Percentiles rank a stretch among this genome's conserved stretches.
Conservation (phyloP, 2,888 invertebrate genomes). For the Villa cingulata region DNA sequence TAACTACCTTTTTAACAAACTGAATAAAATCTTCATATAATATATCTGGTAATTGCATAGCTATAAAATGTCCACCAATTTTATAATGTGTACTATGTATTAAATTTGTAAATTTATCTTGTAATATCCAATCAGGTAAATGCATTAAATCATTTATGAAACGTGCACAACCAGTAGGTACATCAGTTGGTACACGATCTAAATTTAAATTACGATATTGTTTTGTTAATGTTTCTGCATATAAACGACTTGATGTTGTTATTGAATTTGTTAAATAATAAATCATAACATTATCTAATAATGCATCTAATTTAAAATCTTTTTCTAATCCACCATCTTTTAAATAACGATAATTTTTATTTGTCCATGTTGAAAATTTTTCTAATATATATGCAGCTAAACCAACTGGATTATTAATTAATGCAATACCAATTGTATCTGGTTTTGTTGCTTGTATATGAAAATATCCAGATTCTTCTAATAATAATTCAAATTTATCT, state of each 20-base stretch:
- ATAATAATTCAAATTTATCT: conserved; percentile 9
- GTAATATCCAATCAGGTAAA: conserved; percentile 19
- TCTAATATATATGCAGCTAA: conserved; percentile 71
- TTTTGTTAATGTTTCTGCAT: conserved; percentile 46
- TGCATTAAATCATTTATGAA: conserved; percentile 26
- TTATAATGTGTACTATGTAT: conserved; percentile 23
- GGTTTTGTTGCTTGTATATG: conserved; percentile 73
- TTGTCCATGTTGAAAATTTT: conserved; percentile 68
- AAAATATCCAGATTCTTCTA: conserved; percentile 40
- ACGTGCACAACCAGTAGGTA: conserved; percentile 27
- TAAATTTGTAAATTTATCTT: conserved; percentile 25
- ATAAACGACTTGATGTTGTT: conserved; percentile 60
- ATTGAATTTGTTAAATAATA: conserved; percentile 67
- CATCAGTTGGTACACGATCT: conserved; percentile 24
- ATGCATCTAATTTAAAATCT: conserved; percentile 51
- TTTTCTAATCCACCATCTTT: conserved; percentile 52
- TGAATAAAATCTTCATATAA: conserved; percentile 25
- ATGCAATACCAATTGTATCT: conserved; percentile 58
- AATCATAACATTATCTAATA: conserved; percentile 70
- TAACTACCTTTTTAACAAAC: conserved; percentile 13
- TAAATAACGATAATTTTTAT: conserved; percentile 36
- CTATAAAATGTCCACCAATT: conserved; percentile 31
- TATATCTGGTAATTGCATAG: conserved; percentile 26
- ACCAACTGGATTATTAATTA: conserved; percentile 64
- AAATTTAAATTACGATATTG: conserved; percentile 24